These are phyloP conservation scores for Daktulosphaira vitifoliae DNA, from an alignment of 1,140 invertebrate genomes.

Conservation along the genomic window DNA sequence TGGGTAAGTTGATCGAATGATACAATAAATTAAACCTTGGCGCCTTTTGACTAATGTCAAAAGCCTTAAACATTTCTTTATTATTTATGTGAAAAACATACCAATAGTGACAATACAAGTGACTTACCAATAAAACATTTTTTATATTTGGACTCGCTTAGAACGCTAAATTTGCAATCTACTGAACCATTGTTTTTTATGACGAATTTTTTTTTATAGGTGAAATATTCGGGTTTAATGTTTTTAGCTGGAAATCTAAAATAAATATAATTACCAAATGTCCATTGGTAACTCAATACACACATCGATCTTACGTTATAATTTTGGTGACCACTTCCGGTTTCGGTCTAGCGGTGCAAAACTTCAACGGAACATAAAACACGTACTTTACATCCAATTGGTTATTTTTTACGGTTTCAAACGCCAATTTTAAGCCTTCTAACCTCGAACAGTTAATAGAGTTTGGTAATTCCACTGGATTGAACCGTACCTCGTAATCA, in stretches of 20 bases:
- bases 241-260: neutral
- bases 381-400: neutral
- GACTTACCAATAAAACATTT: too few species aligned
- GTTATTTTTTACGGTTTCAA: neutral
- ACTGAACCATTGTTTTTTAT: conserved; percentile 13
- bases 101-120: too few species aligned
- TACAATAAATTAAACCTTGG: too few species aligned
- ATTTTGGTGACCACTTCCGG: conserved; percentile 13
- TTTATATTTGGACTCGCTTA: neutral
- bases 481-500: neutral
- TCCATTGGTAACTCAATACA: neutral
- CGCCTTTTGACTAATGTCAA: too few species aligned
- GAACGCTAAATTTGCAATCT: neutral
- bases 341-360: conserved; percentile 1
- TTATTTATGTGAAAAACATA: too few species aligned
- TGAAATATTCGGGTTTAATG: neutral
- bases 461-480: neutral
- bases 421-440: neutral
- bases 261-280: neutral
- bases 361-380: conserved; percentile 5
- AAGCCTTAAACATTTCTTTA: too few species aligned
- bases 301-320: neutral
- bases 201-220: neutral
- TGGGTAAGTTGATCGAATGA: too few species aligned
- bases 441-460: neutral